Evolutionary conservation across 2,797 vertebrate genomes (phyloP).

Genomic region (Psittacula derbiana): DNA sequence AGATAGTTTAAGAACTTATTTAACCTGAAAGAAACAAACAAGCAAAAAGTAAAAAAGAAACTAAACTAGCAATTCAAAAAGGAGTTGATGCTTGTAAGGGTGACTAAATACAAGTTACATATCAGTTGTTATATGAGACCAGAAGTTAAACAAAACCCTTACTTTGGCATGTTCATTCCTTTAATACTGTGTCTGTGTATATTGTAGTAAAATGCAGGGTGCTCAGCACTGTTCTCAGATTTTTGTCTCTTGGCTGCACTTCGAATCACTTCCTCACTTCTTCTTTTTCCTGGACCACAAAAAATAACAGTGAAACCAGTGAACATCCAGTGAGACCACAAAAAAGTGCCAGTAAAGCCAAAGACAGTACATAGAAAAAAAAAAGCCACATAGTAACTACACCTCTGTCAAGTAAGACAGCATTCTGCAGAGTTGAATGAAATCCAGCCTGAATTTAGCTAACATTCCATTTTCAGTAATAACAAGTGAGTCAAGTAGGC

Average conservation of each 20-base stretch:
- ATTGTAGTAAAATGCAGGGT: slow-evolving; percentile 97
- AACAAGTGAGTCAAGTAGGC: background rate
- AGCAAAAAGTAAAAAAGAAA: too few relatives aligned
- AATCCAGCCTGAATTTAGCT: background rate
- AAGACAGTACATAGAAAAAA: background rate
- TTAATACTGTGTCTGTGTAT: slow-evolving; percentile 95
- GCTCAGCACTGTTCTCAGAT: slow-evolving; percentile 81
- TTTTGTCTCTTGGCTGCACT: slow-evolving; percentile 85
- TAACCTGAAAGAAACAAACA: slow-evolving; percentile 76
- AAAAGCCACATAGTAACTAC: background rate
- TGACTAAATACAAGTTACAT: background rate
- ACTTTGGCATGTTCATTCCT: slow-evolving; percentile 98
- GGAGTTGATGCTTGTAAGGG: background rate
- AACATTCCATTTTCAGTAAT: background rate
- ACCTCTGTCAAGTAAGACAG: background rate
- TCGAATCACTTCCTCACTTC: slow-evolving; percentile 76
- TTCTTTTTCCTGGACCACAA: slow-evolving; percentile 86
- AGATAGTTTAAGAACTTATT: slow-evolving; percentile 94
- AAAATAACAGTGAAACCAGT: background rate
- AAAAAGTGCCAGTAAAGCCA: background rate
- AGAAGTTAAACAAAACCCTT: slow-evolving; percentile 53
- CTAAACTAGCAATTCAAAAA: rapidly evolving
- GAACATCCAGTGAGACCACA: background rate
- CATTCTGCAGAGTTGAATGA: background rate
- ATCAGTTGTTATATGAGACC: background rate